Base-by-base conservation (phyloP, 2,113 vertebrate genomes). In the Elanoides forficatus region DNA sequence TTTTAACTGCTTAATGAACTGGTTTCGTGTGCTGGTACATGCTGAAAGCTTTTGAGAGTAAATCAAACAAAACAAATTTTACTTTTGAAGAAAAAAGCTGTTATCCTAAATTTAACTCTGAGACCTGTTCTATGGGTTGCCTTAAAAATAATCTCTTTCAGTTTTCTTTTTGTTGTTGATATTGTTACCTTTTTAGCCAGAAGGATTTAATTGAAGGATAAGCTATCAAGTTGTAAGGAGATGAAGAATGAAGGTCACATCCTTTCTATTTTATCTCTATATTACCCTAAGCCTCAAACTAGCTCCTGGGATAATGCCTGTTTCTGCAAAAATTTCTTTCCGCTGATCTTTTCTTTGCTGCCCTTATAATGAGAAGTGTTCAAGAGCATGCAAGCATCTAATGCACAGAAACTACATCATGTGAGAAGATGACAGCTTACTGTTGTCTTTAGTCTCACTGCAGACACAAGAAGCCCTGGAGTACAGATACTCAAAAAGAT, bases 181-280 rank as follows among this genome's bases (percentile, higher is more conserved):
- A 90, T 86, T 62, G 89, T 58, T 91, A 66, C 83, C 3, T 93
- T 97, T 97, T 95, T 89, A 97, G 78, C 58, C 38, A 89, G 62
- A 95, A 97, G 67, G n/a, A 50, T 97, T 97, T 98, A 94, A 97
- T 95, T 97, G 81, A 89, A 97, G 81, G 89, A 91, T 96, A 97
- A 97, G 48, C 62, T 86, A 92, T 95, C 81, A 91, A 81, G 62
- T 70, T 98, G 52, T 94, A 96, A 93, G 80, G 50, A 95, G 62
- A 93, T 90, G 86, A 98, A 98, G 83, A 98, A 95, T 47, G 70
- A 97, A 97, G 82, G 84, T 94, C 89, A 93, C 15, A 89, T 67
- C 67, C 66, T 97, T 96, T 95, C 70, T 79, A 30, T 96, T 97
- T 97, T 95, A 93, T 96, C 80, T 97, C 38, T 94, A 18, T 97